Base-by-base conservation (phyloP, 2,888 invertebrate genomes). In the Hetaerina titia region DNA sequence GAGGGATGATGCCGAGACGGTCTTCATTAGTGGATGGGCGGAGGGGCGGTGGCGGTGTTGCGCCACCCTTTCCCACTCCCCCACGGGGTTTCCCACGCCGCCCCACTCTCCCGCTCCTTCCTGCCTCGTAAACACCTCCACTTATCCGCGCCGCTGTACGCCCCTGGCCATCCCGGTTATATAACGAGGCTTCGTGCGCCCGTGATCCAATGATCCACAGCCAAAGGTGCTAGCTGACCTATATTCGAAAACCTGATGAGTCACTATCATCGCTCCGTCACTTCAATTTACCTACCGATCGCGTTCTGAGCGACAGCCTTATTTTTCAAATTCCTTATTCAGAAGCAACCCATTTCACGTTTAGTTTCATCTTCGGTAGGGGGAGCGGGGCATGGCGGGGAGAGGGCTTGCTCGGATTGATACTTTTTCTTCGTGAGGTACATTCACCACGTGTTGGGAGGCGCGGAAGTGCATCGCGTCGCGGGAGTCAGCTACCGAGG, bases 151-250 rank as follows among this genome's bases (percentile, higher is more conserved):
- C 69, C 69, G 69, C 22, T 45, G 81, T 22, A 45, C 56, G 74
- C 56, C 69, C 69, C 92, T 31, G 92, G 92, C 69, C 92, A 92
- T 92, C 22, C 92, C 92, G 92, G 92, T 92, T 92, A 92, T 92
- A 92, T 69, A 92, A 92, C 92, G 81, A 81, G 81, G 81, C 74
- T 81, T 81, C 81, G 92, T 69, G 92, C 92, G 69, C 57, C 89
- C 69, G 92, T 92, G 69, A 92, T 92, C 92, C 74, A 92, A 92
- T 92, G 92, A 92, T 69, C 92, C 64, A 92, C 92, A 92, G 92
- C 92, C 92, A 92, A 69, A 92, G 92, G 92, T 92, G 92, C 69
- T 58, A 58, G 89, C 56, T 74, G 92, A 64, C 92, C 92, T 57
- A 92, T 69, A 92, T 92, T 74, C 56, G 69, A 57, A 74, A 92